These are phyloP conservation scores for Bombus confusus DNA, from an alignment of 1,140 invertebrate genomes.

Conservation along the genomic window DNA sequence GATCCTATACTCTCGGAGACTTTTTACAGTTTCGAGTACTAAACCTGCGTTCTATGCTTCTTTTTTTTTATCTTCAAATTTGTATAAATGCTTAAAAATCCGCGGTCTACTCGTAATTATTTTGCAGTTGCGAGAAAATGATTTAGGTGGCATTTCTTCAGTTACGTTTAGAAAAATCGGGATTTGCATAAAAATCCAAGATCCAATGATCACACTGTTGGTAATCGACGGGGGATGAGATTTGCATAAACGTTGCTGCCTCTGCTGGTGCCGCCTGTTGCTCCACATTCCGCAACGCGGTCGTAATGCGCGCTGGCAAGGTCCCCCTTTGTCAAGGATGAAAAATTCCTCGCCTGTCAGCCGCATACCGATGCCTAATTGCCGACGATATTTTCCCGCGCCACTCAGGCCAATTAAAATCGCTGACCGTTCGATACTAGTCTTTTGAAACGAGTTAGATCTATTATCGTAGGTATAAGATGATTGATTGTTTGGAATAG, in stretches of 20 bases:
- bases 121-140: no score
- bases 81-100: not conserved
- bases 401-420: constrained; percentile 15
- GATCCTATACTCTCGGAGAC: no score
- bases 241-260: constrained; percentile 64
- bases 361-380: constrained; percentile 36
- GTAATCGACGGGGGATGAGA: constrained; percentile 37
- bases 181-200: not conserved
- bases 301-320: constrained; percentile 58
- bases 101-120: no score
- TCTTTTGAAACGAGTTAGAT: not conserved
- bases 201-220: not conserved
- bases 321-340: constrained; percentile 65
- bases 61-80: no score
- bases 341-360: constrained; percentile 51
- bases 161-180: not conserved
- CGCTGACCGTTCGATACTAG: not conserved
- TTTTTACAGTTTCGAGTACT: no score
- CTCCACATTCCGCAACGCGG: constrained; percentile 64
- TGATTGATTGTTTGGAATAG: not conserved
- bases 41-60: no score
- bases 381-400: constrained; percentile 19
- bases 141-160: no score
- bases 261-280: constrained; percentile 53
- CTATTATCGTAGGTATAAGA: not conserved